These are phyloP conservation scores for Dicrurus megarhynchus DNA, from an alignment of 2,113 vertebrate species.

Conservation along the genomic window DNA sequence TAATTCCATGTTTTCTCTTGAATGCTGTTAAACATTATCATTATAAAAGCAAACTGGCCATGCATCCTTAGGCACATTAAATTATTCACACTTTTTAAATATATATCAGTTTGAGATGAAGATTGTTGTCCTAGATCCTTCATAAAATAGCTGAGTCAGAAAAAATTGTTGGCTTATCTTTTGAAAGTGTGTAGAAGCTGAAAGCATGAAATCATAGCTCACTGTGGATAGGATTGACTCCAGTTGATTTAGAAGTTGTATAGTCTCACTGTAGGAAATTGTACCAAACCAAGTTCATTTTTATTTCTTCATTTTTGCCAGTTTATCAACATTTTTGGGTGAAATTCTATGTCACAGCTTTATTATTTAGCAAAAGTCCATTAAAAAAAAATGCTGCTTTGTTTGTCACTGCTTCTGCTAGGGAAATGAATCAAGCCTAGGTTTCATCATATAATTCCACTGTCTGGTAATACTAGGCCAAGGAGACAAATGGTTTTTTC, in stretches of 20 bases:
- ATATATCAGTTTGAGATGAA: conserved; percentile 20
- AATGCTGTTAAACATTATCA: not conserved
- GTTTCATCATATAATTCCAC: not conserved
- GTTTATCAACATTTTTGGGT: not conserved
- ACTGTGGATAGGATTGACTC: not conserved
- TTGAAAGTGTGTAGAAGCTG: not conserved
- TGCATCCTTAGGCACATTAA: conserved; percentile 29
- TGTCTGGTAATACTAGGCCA: not conserved
- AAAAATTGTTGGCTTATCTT: not conserved
- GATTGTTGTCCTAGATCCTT: conserved; percentile 11
- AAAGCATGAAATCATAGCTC: not conserved
- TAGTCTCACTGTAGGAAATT: not conserved
- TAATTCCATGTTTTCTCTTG: conserved; percentile 50
- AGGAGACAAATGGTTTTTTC: not conserved
- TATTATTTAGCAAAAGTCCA: not conserved
- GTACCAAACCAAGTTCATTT: not conserved
- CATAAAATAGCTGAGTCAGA: conserved; percentile 8
- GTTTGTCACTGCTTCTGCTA: not conserved
- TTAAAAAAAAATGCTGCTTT: not conserved
- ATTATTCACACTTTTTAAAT: not conserved
- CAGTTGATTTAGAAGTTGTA: not conserved
- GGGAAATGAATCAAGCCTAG: not conserved
- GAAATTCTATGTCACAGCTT: not conserved
- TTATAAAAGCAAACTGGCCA: conserved; percentile 40
- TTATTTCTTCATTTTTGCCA: not conserved